Evolutionary conservation across 1,140 invertebrate genomes (phyloP), one percentile per base, ranked within the genome.

Genomic region (Aphidius ervi): DNA sequence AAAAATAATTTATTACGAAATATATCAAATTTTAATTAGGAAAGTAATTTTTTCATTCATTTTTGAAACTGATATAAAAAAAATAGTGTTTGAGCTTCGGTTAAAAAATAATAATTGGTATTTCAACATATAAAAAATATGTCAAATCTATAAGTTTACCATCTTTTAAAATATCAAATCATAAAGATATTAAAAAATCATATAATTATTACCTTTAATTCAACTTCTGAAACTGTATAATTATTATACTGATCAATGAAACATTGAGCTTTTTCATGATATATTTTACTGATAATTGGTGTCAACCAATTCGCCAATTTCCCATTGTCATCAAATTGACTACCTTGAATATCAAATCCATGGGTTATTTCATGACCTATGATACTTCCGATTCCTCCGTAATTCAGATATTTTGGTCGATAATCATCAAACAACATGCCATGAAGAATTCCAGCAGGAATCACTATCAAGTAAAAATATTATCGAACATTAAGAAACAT

Each of bases 331-430:
- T 90, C 87, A 63, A 85, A 88, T 54, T 83, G 82, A 54, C 87
- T 62, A 8, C 86, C 88, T 66, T 76, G 83, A 69, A 86, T 87
- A 72, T 91, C 89, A 75, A 91, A 91, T 5, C 87, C 89, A 74
- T 92, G 90, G 5, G 87, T 89, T 48, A 91, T 76, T 76, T 92
- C 89, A 71, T 92, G 90, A 3, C 89, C 89, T 47, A 91, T 74
- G 20, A 91, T 84, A 5, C 84, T 83, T 16, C 90, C 90, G 63
- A 91, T 82, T 0, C 87, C 85, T 7, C 89, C 91, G 74, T 91
- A 93, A 69, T 91, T 90, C 4, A 91, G 71, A 61, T 50, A 58
- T 23, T 40, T 58, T 9, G 47, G 47, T 8, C 39, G 46, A 8
- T 41, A 16, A 7, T 23, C 3, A 56, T 46, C n/a, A 23, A 31